phyloP scores from a whole-genome alignment of 1,140 invertebrate species.

The Lepidostoma basale region DNA sequence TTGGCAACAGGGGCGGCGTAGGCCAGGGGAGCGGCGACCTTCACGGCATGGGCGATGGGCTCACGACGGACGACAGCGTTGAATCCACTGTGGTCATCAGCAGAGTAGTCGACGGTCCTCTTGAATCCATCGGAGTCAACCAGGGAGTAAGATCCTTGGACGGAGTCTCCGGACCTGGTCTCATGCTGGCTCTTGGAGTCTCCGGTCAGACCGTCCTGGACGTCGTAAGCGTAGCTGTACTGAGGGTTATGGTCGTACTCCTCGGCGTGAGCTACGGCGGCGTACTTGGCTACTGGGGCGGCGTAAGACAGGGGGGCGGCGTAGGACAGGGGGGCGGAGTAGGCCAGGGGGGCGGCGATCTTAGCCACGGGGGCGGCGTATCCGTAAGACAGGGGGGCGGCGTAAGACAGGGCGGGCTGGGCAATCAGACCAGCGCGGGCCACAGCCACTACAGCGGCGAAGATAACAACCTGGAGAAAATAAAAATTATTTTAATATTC shows the following conservation, averaged over 20 bases:
- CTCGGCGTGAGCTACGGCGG: slow-evolving; percentile 51
- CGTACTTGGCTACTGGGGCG: slow-evolving; percentile 51
- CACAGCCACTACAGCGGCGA: slow-evolving; percentile 55
- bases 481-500: too few relatives aligned
- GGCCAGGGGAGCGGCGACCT: slow-evolving; percentile 16
- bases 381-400: slow-evolving; percentile 33
- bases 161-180: slow-evolving; percentile 64
- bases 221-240: slow-evolving; percentile 71
- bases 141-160: slow-evolving; percentile 51
- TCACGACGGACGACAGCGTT: slow-evolving; percentile 49
- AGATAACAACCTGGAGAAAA: slow-evolving; percentile 54
- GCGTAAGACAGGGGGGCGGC: slow-evolving; percentile 47
- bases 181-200: slow-evolving; percentile 61
- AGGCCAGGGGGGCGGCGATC: slow-evolving; percentile 43
- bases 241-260: slow-evolving; percentile 68
- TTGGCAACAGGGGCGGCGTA: slow-evolving; percentile 44
- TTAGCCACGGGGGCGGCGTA: slow-evolving; percentile 52
- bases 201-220: slow-evolving; percentile 66
- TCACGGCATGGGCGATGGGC: slow-evolving; percentile 47
- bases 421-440: slow-evolving; percentile 53
- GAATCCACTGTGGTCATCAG: slow-evolving; percentile 28
- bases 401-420: slow-evolving; percentile 40
- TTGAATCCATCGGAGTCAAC: slow-evolving; percentile 20
- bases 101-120: slow-evolving; percentile 19
- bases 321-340: slow-evolving; percentile 47